phyloP scores from a whole-genome alignment of 1,140 invertebrate genomes.

The Whitmania pigra region DNA sequence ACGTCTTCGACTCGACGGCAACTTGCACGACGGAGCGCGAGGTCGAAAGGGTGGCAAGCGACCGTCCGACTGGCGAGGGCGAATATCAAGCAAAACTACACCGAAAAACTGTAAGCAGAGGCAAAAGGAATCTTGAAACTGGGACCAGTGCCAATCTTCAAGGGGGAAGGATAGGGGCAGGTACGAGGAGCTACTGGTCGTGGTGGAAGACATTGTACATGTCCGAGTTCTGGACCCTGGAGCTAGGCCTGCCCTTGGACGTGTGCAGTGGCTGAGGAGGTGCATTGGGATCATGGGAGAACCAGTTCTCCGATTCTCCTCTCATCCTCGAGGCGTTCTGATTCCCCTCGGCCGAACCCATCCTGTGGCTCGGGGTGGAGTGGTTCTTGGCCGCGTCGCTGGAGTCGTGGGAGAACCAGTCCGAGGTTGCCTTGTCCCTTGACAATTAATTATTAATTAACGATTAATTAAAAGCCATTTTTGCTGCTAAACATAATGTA shows the following conservation, averaged over 20 bases:
- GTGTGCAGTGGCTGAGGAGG: not conserved
- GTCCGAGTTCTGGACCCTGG: not conserved
- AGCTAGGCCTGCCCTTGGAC: slow-evolving; percentile 7
- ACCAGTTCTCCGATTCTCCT: slow-evolving; percentile 18
- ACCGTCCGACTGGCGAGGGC: too few relatives aligned
- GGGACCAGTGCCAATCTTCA: too few relatives aligned
- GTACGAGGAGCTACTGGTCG: not conserved
- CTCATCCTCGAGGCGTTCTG: slow-evolving; percentile 15
- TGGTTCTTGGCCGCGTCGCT: not conserved
- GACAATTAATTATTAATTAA: too few relatives aligned
- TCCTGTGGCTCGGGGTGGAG: not conserved
- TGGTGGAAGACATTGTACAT: slow-evolving; percentile 10
- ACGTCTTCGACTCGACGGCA: too few relatives aligned
- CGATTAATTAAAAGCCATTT: too few relatives aligned
- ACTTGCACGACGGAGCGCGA: too few relatives aligned
- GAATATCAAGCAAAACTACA: too few relatives aligned
- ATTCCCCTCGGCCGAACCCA: slow-evolving; percentile 4
- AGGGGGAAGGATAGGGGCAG: too few relatives aligned
- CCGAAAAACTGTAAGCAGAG: too few relatives aligned
- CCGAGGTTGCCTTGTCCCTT: slow-evolving; percentile 5
- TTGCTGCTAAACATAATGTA: too few relatives aligned
- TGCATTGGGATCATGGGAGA: slow-evolving; percentile 1
- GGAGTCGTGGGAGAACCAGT: slow-evolving; percentile 18
- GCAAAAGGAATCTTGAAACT: too few relatives aligned
- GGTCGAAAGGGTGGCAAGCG: too few relatives aligned